A percentile compares a stretch with the other conserved stretches of the same genome.
Evolutionary conservation across 2,797 vertebrate species (phyloP).

Genomic region (Odontamblyopus lacepedii): DNA sequence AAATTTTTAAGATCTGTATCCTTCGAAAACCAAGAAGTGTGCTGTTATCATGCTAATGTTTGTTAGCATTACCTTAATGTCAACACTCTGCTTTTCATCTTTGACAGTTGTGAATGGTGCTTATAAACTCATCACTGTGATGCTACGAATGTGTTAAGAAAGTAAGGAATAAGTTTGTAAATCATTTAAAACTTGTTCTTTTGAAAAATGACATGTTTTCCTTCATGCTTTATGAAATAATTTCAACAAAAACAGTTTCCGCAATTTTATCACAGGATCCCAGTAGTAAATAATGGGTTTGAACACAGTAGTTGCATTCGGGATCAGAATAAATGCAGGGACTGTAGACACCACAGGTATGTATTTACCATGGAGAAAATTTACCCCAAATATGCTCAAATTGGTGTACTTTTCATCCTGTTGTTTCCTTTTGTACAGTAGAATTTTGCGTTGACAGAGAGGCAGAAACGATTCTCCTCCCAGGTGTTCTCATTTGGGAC

Average conservation of each 20-base stretch:
- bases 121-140: too few relatives aligned
- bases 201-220: too few relatives aligned
- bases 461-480: slow-evolving; percentile 48
- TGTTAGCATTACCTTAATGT: neutral
- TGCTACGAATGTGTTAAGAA: too few relatives aligned
- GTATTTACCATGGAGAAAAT: neutral
- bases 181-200: too few relatives aligned
- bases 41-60: too few relatives aligned
- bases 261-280: neutral
- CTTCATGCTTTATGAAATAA: neutral
- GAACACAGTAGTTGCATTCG: too few relatives aligned
- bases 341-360: neutral
- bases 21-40: too few relatives aligned
- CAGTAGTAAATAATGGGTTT: too few relatives aligned
- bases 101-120: too few relatives aligned
- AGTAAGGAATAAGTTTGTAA: too few relatives aligned
- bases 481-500: slow-evolving; percentile 56
- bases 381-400: neutral
- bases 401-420: slow-evolving; percentile 12
- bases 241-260: neutral
- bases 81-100: neutral
- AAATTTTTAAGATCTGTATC: neutral
- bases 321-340: neutral
- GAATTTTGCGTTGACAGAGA: slow-evolving; percentile 31
- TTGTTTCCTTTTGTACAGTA: slow-evolving; percentile 38